These are phyloP conservation scores for Drosophila planitibia DNA, from an alignment of 2,888 invertebrate species.

Conservation along the genomic window DNA sequence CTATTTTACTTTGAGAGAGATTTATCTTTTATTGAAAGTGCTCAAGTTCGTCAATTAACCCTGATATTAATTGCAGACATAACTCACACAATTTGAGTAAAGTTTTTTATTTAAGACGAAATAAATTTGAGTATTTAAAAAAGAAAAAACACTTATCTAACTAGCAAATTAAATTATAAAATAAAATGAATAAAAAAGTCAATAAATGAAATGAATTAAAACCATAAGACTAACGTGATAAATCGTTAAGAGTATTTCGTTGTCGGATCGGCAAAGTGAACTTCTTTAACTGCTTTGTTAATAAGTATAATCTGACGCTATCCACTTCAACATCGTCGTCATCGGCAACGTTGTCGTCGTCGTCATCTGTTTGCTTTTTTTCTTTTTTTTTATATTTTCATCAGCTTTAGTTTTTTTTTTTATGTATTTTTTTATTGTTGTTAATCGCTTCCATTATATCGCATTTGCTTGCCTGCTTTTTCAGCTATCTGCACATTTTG, in stretches of 20 bases:
- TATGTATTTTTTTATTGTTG: constrained; percentile 68
- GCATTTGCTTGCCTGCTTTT: constrained; percentile 53
- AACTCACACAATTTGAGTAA: background rate
- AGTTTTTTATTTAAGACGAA: background rate
- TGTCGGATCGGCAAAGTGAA: background rate
- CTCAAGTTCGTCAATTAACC: background rate
- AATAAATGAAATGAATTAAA: background rate
- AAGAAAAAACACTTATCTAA: background rate
- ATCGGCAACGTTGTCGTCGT: constrained; percentile 25
- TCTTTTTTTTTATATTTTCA: background rate
- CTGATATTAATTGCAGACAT: background rate
- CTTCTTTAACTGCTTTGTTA: constrained; percentile 25
- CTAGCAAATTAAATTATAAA: background rate
- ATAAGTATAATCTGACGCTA: constrained; percentile 55
- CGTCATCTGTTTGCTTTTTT: constrained; percentile 33
- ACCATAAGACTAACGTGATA: background rate
- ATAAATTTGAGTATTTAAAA: background rate
- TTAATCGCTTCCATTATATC: constrained; percentile 80
- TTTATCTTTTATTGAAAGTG: background rate
- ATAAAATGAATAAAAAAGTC: background rate
- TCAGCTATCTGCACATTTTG: constrained; percentile 60
- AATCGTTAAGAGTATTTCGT: constrained; percentile 21
- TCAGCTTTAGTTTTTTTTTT: constrained; percentile 40
- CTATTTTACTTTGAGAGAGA: background rate
- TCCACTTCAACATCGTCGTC: constrained; percentile 42